Evolutionary conservation across 2,113 vertebrate genomes (phyloP), one percentile per base, ranked within the genome.

Genomic region (Eudyptes chrysolophus): DNA sequence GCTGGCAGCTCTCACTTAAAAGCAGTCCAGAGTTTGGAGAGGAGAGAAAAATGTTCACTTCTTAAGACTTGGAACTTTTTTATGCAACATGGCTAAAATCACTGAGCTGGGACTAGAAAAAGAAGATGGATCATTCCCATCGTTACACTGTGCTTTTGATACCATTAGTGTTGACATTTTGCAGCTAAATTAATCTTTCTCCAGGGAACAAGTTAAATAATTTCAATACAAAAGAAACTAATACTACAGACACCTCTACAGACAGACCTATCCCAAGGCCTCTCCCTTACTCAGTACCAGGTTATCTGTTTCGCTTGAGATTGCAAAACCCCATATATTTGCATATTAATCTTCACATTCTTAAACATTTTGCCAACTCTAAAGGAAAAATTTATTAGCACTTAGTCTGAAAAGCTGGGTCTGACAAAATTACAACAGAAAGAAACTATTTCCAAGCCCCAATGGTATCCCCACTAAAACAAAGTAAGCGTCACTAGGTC

Each of bases 1-100:
- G 89, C 58, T 96, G 94, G 93, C 91, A 96, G 78, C 75, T 79
- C 60, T 80, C 84, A 48, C 58, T 96, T 79, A 64, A 89, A 87
- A 88, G 62, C 70, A 83, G 48, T 93, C 78, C 74, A 72, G 48
- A 85, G 22, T 77, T 92, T 24, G 24, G 27, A 92, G 60, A 93
- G 32, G 32, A 88, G 36, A 89, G 40, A 90, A 87, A 92, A 89
- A 94, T 22, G 78, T 61, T 92, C 55, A 78, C 6, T 92, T 86
- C 78, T 83, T 62, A 77, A 74, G 72, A 78, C 46, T 36, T 48
- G 72, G 60, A 94, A 83, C 16, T 46, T 78, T 84, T 68, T 60
- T 27, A 42, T 83, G 87, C 78, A 92, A 32, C 64, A 79, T 30
- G 65, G 57, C 52, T 92, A 25, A 80, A 97, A 92, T 90, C 66